A percentile compares a stretch with the other conserved stretches of the same genome.
These are phyloP conservation scores for Eulimnadia texana DNA, from an alignment of 1,140 invertebrate genomes.

Conservation along the genomic window DNA sequence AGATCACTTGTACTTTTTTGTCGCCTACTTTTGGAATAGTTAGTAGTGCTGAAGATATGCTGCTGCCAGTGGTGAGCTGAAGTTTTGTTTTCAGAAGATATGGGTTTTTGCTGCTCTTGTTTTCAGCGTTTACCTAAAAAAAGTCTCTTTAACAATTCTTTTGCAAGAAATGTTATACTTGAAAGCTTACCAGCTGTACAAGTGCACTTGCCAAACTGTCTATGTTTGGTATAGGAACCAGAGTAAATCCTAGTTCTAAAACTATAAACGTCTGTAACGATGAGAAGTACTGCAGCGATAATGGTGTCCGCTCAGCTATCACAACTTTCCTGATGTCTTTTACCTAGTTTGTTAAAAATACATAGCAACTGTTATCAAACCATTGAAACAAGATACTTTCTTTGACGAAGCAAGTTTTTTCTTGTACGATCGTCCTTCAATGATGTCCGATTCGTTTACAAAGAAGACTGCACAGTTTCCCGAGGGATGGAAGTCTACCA, in stretches of 20 bases:
- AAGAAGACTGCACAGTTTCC: slow-evolving; percentile 12
- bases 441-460: slow-evolving; percentile 8
- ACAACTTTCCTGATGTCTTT: slow-evolving; percentile 3
- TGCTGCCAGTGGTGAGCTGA: neutral
- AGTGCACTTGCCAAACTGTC: neutral
- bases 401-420: slow-evolving; percentile 3
- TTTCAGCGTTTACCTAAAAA: slow-evolving; percentile 13
- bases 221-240: slow-evolving; percentile 1
- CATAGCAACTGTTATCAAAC: neutral
- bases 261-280: slow-evolving; percentile 7
- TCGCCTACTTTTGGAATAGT: slow-evolving; percentile 10
- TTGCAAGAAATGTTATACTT: no score
- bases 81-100: neutral
- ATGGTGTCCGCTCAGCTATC: slow-evolving; percentile 5
- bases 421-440: slow-evolving; percentile 6
- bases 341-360: neutral
- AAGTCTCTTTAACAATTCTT: no score
- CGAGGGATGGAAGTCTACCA: slow-evolving; percentile 11
- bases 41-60: neutral
- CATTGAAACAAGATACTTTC: neutral
- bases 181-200: slow-evolving; percentile 5
- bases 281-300: slow-evolving; percentile 5
- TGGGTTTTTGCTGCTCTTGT: slow-evolving; percentile 9
- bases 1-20: slow-evolving; percentile 6
- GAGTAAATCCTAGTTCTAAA: slow-evolving; percentile 3